These are phyloP conservation scores for Palythoa caribaeorum DNA, from an alignment of 92 coral and sea anemone species.

Conservation along the genomic window DNA sequence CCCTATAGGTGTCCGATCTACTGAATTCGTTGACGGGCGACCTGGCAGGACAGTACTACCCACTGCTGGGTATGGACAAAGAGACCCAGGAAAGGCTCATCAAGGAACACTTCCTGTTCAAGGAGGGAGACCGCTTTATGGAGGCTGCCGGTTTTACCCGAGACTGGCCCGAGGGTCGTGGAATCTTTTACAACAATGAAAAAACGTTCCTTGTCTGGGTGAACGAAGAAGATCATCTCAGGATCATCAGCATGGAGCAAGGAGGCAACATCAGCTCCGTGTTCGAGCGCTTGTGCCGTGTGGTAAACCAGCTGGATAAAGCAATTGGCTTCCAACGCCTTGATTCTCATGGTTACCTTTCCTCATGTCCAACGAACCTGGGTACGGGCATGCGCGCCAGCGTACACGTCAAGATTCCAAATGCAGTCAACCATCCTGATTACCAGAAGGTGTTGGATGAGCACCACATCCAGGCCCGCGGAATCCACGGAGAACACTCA, in stretches of 20 bases:
- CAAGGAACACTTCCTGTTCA: constrained; percentile 92
- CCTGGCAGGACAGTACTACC: constrained; percentile 86
- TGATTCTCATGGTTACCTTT: constrained; percentile 80
- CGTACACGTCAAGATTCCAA: constrained; percentile 94
- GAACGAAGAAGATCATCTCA: constrained; percentile 93
- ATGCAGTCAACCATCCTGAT: constrained; percentile 80
- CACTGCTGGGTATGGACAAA: constrained; percentile 93
- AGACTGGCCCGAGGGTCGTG: constrained; percentile 95
- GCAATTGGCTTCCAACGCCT: constrained; percentile 82
- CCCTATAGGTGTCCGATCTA: constrained; percentile 72
- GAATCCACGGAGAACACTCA: constrained; percentile 90
- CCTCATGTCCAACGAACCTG: constrained; percentile 93
- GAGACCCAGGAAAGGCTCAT: constrained; percentile 79
- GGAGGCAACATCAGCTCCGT: constrained; percentile 94
- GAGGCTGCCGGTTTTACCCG: constrained; percentile 86
- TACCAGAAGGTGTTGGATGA: constrained; percentile 87
- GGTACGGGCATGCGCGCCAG: constrained; percentile 97
- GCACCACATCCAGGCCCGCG: constrained; percentile 84
- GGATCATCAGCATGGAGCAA: constrained; percentile 96
- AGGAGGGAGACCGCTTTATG: constrained; percentile 91
- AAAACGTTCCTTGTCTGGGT: constrained; percentile 97
- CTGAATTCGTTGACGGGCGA: constrained; percentile 84
- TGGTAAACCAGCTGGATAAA: constrained; percentile 87
- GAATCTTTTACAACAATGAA: constrained; percentile 91
- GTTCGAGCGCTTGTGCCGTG: constrained; percentile 78